Percentiles rank a stretch among this genome's conserved stretches.
phyloP scores from a whole-genome alignment of 2,888 invertebrate genomes.

The Hyppa rectilinea region DNA sequence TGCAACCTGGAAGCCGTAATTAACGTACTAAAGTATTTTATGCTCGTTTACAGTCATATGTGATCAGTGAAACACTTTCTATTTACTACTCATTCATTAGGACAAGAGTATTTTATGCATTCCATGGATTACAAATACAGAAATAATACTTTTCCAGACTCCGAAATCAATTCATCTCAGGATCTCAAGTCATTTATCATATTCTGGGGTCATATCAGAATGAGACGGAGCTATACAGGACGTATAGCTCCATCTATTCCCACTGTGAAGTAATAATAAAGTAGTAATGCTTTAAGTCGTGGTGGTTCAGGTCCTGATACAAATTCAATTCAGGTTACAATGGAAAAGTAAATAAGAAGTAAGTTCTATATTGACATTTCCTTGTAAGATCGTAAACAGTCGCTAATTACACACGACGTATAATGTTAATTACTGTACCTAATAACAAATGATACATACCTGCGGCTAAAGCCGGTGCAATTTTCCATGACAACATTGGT shows the following conservation, averaged over 20 bases:
- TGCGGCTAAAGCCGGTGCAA: constrained; percentile 95
- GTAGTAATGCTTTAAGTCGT: no score
- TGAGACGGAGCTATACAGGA: no score
- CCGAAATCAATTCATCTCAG: not conserved
- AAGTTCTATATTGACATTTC: constrained; percentile 10
- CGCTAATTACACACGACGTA: constrained; percentile 34
- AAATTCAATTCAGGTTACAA: constrained; percentile 2
- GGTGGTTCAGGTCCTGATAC: no score
- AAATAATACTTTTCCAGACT: not conserved
- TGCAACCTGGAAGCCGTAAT: constrained; percentile 90
- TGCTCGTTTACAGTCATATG: not conserved
- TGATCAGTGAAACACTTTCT: not conserved
- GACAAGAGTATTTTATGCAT: not conserved
- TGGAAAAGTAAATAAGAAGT: not conserved
- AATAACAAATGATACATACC: constrained; percentile 69
- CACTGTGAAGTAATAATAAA: no score
- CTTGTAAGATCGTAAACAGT: constrained; percentile 16
- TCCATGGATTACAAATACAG: no score
- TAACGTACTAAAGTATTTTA: not conserved
- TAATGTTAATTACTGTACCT: constrained; percentile 3
- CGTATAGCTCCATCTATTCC: no score
- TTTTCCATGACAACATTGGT: constrained; percentile 98
- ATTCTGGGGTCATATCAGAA: no score
- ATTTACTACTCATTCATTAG: not conserved
- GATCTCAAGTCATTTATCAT: not conserved